phyloP scores from a whole-genome alignment of 2,888 invertebrate species.

The Acanthosoma haemorrhoidale region DNA sequence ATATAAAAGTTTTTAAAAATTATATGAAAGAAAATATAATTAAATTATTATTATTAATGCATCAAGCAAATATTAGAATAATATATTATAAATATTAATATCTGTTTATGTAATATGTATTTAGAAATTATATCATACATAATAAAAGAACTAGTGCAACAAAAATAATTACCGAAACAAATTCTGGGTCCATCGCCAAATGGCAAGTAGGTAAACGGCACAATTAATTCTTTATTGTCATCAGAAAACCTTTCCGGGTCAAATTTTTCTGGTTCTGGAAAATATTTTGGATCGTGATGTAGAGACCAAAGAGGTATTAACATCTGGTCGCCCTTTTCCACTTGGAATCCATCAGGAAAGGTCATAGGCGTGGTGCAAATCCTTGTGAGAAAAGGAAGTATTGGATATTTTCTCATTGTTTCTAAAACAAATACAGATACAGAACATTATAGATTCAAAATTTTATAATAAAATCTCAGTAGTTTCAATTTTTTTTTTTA shows the following conservation, averaged over 20 bases:
- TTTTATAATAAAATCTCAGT: no score
- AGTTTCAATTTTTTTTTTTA: no score
- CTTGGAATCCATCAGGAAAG: background rate
- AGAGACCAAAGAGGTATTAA: background rate
- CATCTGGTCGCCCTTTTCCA: background rate
- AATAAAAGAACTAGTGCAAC: background rate
- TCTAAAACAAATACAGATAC: background rate
- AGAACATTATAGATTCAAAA: background rate
- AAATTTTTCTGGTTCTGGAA: background rate
- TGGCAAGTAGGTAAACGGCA: background rate
- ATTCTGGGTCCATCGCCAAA: background rate
- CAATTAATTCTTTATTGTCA: background rate
- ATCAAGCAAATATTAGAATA: no score
- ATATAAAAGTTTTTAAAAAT: background rate
- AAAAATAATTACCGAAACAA: background rate
- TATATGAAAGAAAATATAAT: background rate
- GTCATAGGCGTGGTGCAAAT: background rate
- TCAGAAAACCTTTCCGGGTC: background rate
- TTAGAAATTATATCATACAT: background rate
- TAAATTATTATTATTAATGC: no score
- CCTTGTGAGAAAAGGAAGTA: background rate
- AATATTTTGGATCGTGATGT: background rate
- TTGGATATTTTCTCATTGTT: conserved; percentile 2
- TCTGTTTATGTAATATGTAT: no score
- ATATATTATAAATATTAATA: no score